Base-by-base conservation (phyloP, 2,797 vertebrate genomes). In the Alectoris magna region DNA sequence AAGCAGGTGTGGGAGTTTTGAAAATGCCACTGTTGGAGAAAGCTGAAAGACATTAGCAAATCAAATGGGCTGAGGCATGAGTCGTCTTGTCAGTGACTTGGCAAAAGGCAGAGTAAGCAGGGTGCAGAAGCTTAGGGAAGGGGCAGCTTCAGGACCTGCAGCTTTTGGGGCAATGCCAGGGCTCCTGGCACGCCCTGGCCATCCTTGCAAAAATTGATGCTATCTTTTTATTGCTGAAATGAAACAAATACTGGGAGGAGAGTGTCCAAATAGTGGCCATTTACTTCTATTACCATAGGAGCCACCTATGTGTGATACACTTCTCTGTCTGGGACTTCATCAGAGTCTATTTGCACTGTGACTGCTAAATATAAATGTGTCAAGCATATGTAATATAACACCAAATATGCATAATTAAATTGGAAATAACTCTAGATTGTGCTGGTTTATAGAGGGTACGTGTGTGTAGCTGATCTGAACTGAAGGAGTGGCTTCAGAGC, bases 1-100 rank as follows among this genome's bases (percentile, higher is more conserved):
- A 87, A 95, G 93, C 83, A 94, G 94, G 94, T 96, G 94, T 97
- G 92, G 95, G 96, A 97, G 96, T 94, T 78, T 93, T 90, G 87
- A 96, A 95, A 95, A 77, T 94, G 87, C 43, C 60, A 64, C 77
- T 77, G 49, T 51, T 93, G 85, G 90, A 93, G 79, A 63, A 94
- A 95, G 93, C 95, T 94, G 95, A 88, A 89, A 63, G 86, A 72
- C 73, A 93, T 88, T 95, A 95, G 95, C 82, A 96, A 93, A 93
- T 90, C 66, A 91, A 94, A 95, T 93, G 68, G 93, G 87, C 77
- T 88, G 80, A 83, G 88, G 87, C 78, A 76, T 80, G 92, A 90
- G 76, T 55, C 2, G 59, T 58, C 90, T 66, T 93, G 93, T 91
- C 86, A 93, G 88, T 85, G 91, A 87, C 29, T 8, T 48, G 73